These are phyloP conservation scores for Rhynchomys soricoides DNA, from an alignment of 2,113 vertebrate species.

Conservation along the genomic window DNA sequence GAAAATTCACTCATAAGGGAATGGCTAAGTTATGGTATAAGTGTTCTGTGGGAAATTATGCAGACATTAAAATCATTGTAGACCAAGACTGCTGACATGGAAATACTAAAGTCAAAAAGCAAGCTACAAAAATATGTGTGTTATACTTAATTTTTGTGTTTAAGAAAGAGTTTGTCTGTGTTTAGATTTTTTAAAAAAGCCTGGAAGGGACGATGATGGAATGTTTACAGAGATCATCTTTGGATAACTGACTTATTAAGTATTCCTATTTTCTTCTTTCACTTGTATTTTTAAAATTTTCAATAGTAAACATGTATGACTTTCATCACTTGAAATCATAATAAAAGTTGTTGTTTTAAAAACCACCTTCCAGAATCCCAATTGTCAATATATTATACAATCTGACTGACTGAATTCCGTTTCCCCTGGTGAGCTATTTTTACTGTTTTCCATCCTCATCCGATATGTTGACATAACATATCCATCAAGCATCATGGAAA, in stretches of 20 bases:
- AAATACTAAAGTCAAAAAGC: slow-evolving; percentile 57
- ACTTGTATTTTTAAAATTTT: slow-evolving; percentile 57
- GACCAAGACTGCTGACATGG: slow-evolving; percentile 19
- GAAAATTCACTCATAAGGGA: background rate
- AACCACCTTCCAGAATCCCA: slow-evolving; percentile 28
- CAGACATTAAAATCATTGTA: slow-evolving; percentile 23
- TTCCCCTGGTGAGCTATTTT: slow-evolving; percentile 9
- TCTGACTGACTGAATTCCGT: background rate
- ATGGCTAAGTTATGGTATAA: slow-evolving; percentile 13
- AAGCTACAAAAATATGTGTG: slow-evolving; percentile 25
- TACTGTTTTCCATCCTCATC: background rate
- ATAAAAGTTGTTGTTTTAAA: slow-evolving; percentile 41
- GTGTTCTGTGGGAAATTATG: background rate
- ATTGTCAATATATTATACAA: slow-evolving; percentile 27
- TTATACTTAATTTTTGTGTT: slow-evolving; percentile 32
- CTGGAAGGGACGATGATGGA: slow-evolving; percentile 22
- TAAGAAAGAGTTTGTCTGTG: background rate
- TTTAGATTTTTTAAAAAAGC: slow-evolving; percentile 7
- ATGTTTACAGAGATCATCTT: slow-evolving; percentile 34
- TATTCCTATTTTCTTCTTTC: slow-evolving; percentile 51
- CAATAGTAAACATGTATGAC: slow-evolving; percentile 13
- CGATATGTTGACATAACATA: background rate
- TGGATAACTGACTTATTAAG: background rate
- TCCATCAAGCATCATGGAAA: background rate
- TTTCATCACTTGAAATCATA: slow-evolving; percentile 42